Evolutionary conservation across 2,113 vertebrate genomes (phyloP).

Genomic region (Variabilichromis moorii): DNA sequence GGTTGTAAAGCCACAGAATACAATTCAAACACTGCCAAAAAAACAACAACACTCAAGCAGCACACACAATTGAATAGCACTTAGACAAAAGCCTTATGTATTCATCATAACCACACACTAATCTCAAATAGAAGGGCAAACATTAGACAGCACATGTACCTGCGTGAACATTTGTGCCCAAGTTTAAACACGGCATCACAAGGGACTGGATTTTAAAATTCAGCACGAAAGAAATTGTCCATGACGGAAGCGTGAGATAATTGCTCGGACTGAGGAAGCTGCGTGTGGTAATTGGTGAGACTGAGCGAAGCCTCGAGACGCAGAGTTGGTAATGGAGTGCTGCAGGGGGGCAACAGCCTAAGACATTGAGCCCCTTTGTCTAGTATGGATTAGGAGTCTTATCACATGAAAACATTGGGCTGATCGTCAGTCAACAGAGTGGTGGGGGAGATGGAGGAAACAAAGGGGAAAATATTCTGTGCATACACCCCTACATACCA

Average conservation of each 20-base stretch:
- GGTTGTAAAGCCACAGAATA: neutral
- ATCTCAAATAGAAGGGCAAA: neutral
- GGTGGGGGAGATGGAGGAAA: neutral
- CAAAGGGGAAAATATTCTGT: neutral
- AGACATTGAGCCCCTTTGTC: constrained; percentile 55
- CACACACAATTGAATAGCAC: neutral
- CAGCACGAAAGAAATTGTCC: neutral
- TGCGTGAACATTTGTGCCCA: neutral
- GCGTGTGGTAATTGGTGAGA: constrained; percentile 44
- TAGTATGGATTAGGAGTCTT: constrained; percentile 55
- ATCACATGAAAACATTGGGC: constrained; percentile 59
- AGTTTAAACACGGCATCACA: neutral
- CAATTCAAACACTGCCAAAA: neutral
- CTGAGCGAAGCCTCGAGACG: constrained; percentile 16
- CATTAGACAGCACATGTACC: neutral
- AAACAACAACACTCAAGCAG: neutral
- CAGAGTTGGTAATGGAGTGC: constrained; percentile 35
- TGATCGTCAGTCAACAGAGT: constrained; percentile 44
- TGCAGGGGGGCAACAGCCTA: constrained; percentile 36
- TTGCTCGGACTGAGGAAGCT: constrained; percentile 41
- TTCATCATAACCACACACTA: neutral
- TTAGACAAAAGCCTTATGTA: neutral
- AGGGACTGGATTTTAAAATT: neutral
- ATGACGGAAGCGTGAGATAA: constrained; percentile 37
- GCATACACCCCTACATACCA: neutral